Conservation (phyloP, 1,140 invertebrate genomes). For the Papilio dardanus region DNA sequence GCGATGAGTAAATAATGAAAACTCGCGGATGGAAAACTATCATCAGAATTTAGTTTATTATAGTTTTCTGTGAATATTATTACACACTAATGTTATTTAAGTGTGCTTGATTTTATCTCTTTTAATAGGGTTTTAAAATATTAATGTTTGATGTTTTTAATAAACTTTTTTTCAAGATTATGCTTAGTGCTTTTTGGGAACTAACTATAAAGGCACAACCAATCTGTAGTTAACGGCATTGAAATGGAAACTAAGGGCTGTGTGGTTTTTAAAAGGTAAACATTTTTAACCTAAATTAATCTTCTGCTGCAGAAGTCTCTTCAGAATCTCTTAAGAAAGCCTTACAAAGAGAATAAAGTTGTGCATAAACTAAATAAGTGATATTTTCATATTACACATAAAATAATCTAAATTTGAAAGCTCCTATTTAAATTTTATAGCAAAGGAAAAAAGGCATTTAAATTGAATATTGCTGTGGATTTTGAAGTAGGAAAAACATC, state of each 20-base stretch:
- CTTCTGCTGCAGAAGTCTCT: too few relatives aligned
- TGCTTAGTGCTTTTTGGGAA: neutral
- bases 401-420: neutral
- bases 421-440: neutral
- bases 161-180: too few relatives aligned
- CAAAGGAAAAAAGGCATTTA: neutral
- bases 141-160: neutral
- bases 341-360: neutral
- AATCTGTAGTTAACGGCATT: too few relatives aligned
- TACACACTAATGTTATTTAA: neutral
- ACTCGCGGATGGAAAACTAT: slow-evolving; percentile 13
- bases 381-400: neutral
- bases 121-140: neutral
- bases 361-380: neutral
- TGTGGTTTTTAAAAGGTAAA: neutral
- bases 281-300: too few relatives aligned
- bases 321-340: neutral
- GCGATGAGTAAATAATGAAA: slow-evolving; percentile 22
- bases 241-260: too few relatives aligned
- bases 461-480: neutral
- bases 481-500: neutral
- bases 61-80: slow-evolving; percentile 4
- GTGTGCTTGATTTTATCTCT: neutral
- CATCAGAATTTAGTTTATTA: slow-evolving; percentile 11
- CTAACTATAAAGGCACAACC: neutral